Base-by-base conservation (phyloP, 2,113 vertebrate genomes). In the Corythornis cristatus region DNA sequence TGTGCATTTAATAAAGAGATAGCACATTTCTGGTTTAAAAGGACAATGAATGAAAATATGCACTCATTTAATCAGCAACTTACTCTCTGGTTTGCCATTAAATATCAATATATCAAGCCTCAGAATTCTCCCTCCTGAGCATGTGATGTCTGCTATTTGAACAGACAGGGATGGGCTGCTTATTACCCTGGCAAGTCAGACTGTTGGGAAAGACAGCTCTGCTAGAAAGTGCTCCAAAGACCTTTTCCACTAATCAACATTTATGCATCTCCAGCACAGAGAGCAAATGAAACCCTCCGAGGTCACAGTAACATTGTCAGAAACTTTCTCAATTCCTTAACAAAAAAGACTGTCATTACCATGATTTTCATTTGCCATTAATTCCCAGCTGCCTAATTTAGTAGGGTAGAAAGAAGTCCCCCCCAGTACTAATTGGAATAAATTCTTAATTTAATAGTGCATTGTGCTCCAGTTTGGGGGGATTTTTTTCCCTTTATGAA, bases 361-460 rank as follows among this genome's bases (percentile, higher is more conserved):
- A 95, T 48, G 75, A 86, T 92, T 80, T 92, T 91, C 73, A 89
- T 25, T 90, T 86, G 82, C 50, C 66, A 87, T 78, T 90, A 93
- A 95, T 89, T 95, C 85, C 72, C 93, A 93, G 56, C 26, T 89
- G 85, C 35, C 64, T 93, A 88, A 95, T 93, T 96, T 87, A 89
- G 43, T 43, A 77, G 3, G 0, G 56, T 53, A 91, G 64, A 85
- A 92, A 93, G 46, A 56, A 93, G 64, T 60, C 45, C 46, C 72
- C 91, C 91, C 29, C n/a, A 67, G 46, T 88, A 91, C 51, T 93
- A 95, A 95, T 57, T 96, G 60, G 67, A 96, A 92, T 93, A 93
- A 92, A 91, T 89, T 89, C 95, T 96, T 94, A 83, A 93, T 93
- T 74, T 91, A 89, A 88, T 94, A 89, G 79, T 65, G 64, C 74